Base-by-base conservation (phyloP, 2,113 vertebrate genomes). In the Helogale parvula region DNA sequence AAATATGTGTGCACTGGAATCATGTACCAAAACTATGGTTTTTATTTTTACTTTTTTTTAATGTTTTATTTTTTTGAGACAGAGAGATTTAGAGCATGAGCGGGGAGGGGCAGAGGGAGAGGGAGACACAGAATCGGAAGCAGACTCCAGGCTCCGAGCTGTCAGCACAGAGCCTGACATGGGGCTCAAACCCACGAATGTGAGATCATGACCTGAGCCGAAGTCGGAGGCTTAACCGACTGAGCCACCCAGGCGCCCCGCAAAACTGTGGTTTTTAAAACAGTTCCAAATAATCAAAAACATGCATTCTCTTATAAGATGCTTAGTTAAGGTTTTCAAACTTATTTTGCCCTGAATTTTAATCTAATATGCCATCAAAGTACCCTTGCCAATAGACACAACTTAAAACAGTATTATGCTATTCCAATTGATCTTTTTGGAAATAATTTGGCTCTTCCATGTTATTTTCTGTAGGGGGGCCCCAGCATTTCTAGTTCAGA, bases 341-440 rank as follows among this genome's bases (percentile, higher is more conserved):
- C 72, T 57, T 96, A 96, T 21, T 90, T 96, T 91, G 96, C 16
- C 93, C 6, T 92, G 71, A 92, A 50, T 81, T 88, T 95, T 90
- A 93, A 85, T 41, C 25, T 35, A 86, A 33, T 71, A 72, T 21
- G 41, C 71, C 63, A 86, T 50, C 65, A 52, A 77, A 85, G 35
- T 81, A 90, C 15, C 90, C 65, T 90, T 63, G 33, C 14, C 81
- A 85, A 54, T 87, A 88, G 41, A 89, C 8, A 88, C 17, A 96
- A 60, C 19, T 50, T 81, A 80, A 80, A 85, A 76, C 54, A 93
- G 83, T 72, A 38, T 65, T 80, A 60, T 33, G 92, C 66, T 79
- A 79, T 85, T 71, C n/a, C 84, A 96, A 71, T 0, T 52, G 25
- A 93, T 74, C 29, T 38, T 82, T 86, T 91, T 66, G 52, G 35